Base-by-base conservation (phyloP, 2,113 vertebrate species). In the Calyptomena viridis region DNA sequence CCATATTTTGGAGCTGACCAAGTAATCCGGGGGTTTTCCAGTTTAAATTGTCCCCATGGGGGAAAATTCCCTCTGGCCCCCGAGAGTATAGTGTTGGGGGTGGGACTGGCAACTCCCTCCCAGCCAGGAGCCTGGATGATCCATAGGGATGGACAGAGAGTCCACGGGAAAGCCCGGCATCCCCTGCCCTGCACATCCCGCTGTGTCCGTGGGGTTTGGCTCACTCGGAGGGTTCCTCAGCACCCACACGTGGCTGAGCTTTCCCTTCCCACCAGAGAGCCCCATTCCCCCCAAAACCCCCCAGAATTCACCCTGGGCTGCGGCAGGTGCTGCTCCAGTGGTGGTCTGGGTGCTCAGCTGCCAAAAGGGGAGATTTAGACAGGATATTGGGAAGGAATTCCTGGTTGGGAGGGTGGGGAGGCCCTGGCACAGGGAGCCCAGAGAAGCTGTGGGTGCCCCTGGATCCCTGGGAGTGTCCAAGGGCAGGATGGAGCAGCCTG, bases 101-200 rank as follows among this genome's bases (percentile, higher is more conserved):
- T 14, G 19, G 75, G n/a, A n/a, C 62, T 24, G 35, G 47, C 47
- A 53, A 7, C 23, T 53, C 46, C 33, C 23, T 75, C 46, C 69
- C 28, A 1, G n/a, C 46, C 8, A 39, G 8, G 28, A 27, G 39
- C 4, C 39, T 52, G 37, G 19, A 6, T 0, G 5, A 67, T 30
- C 71, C 62, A 22, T 1, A 31, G 62, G 71, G 78, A 53, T 35
- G 46, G 46, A 53, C 12, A 39, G 46, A 53, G 59, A 39, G 18
- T 20, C 37, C 37, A 21, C 13, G 12, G 37, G 8, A 63, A 63
- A 63, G 30, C 30, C n/a, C 15, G 39, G 46, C 53, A 76, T 3
- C 4, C 15, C 53, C 46, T 47, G 40, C 47, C 63, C 62, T 40
- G n/a, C 53, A 60, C 62, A 47, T 53, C 39, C 55, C 1, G 0